phyloP scores from a whole-genome alignment of 2,113 vertebrate species.

The Numida meleagris region DNA sequence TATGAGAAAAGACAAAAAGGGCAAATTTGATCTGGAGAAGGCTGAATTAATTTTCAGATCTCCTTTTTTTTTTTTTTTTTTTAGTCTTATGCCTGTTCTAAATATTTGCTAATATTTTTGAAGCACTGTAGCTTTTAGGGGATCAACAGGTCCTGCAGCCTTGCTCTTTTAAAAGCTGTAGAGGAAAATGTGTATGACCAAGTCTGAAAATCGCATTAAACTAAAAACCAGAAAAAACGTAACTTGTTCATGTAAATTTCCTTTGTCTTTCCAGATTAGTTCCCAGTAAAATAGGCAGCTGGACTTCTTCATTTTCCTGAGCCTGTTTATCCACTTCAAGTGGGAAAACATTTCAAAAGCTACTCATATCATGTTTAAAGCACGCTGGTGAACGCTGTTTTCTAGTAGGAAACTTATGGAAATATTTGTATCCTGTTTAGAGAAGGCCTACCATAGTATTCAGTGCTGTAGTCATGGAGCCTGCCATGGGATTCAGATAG shows the following conservation, averaged over 20 bases:
- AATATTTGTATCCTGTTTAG: neutral
- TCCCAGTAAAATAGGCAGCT: neutral
- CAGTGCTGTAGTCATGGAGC: accelerated
- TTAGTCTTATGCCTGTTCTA: neutral
- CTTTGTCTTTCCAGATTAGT: neutral
- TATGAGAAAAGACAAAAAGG: neutral
- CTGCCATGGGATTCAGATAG: neutral
- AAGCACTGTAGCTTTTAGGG: neutral
- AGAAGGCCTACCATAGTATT: neutral
- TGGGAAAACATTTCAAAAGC: neutral
- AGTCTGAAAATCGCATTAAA: neutral
- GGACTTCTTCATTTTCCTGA: neutral
- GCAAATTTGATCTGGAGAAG: neutral
- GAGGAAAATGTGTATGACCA: neutral
- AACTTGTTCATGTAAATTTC: neutral
- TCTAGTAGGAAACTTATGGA: neutral
- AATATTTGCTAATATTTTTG: neutral
- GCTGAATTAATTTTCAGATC: neutral
- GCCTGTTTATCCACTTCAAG: neutral
- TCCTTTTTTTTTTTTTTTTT: neutral
- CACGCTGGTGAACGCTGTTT: neutral
- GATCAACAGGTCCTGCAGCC: neutral
- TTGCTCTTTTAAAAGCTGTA: neutral
- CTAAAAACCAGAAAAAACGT: neutral
- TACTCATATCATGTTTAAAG: neutral